phyloP scores from a whole-genome alignment of 2,113 vertebrate genomes.

The Marcusenius ussheri region DNA sequence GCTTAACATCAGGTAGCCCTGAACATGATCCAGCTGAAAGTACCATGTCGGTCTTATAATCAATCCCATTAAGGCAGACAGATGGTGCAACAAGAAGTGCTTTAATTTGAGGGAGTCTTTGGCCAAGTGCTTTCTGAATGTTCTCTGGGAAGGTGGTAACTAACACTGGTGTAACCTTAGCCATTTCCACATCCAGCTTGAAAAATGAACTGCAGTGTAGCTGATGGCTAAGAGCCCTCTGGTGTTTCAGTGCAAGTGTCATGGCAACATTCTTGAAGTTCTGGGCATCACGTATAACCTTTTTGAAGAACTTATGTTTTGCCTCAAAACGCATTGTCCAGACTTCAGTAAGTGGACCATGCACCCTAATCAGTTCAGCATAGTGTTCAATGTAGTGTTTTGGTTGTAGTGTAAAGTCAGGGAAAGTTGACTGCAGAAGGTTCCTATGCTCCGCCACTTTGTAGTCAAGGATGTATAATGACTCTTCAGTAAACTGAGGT shows the following conservation, averaged over 20 bases:
- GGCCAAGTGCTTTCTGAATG: slow-evolving; percentile 10
- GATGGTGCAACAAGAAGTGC: slow-evolving; percentile 17
- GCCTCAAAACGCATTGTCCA: too few species aligned
- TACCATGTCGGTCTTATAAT: slow-evolving; percentile 17
- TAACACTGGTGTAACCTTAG: background rate
- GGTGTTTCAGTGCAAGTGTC: slow-evolving; percentile 20
- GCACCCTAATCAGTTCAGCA: too few species aligned
- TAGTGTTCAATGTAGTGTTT: too few species aligned
- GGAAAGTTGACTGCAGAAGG: too few species aligned
- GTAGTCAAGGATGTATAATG: too few species aligned
- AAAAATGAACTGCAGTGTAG: slow-evolving; percentile 5
- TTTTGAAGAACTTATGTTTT: too few species aligned
- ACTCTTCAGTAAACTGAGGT: too few species aligned
- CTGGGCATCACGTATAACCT: background rate
- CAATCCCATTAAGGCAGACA: slow-evolving; percentile 18
- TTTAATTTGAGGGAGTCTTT: background rate
- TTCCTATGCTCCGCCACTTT: too few species aligned
- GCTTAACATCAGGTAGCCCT: slow-evolving; percentile 18
- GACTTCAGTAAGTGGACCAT: too few species aligned
- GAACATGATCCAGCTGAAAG: slow-evolving; percentile 22
- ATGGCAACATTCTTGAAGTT: slow-evolving; percentile 27
- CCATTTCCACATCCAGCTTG: background rate
- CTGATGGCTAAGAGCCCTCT: slow-evolving; percentile 15
- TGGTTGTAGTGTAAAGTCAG: too few species aligned
- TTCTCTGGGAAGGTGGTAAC: slow-evolving; percentile 15